Conservation (phyloP, 2,797 vertebrate species). For the Eospalax fontanierii region DNA sequence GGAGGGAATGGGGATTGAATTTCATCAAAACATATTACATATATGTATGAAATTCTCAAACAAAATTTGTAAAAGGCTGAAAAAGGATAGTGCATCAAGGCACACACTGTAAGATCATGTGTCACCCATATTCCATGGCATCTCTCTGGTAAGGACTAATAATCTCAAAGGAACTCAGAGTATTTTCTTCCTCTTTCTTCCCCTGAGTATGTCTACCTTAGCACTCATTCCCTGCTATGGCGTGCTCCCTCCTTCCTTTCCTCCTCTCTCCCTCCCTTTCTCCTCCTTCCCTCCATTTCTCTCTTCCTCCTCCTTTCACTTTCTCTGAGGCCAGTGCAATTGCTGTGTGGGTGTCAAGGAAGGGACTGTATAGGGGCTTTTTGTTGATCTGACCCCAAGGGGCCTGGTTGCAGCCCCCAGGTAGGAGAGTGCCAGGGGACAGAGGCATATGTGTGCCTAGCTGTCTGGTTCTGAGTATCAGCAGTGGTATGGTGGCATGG, state of each 20-base stretch:
- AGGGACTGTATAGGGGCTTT: neutral
- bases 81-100: no score
- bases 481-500: neutral
- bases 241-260: no score
- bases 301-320: neutral
- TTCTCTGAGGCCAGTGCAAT: neutral
- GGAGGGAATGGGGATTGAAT: no score
- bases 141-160: neutral
- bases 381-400: neutral
- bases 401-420: neutral
- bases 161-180: neutral
- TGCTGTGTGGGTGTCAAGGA: neutral
- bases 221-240: no score
- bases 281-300: no score
- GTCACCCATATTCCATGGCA: no score
- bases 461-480: neutral
- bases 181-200: neutral
- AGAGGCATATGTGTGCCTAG: neutral
- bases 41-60: no score
- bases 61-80: no score
- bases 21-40: no score
- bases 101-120: no score
- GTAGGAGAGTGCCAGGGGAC: neutral
- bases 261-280: no score
- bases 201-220: no score